Evolutionary conservation across 2,888 invertebrate species (phyloP).

Genomic region (Cephalotes varians): DNA sequence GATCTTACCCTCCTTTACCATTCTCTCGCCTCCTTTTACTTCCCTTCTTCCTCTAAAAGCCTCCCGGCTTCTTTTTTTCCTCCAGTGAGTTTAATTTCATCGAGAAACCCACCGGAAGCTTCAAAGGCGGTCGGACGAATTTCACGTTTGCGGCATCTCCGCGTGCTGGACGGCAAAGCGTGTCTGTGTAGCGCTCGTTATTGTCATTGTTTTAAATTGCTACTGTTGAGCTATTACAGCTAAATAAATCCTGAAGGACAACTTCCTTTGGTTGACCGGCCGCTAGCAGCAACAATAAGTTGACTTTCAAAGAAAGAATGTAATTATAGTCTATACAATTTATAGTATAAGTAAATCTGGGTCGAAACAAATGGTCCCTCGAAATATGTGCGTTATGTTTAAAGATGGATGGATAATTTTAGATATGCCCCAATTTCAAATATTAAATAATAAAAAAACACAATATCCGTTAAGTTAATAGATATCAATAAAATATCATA

Average conservation of each 20-base stretch:
- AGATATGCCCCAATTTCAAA: background rate
- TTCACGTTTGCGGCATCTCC: conserved; percentile 49
- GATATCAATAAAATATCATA: background rate
- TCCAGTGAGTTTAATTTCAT: conserved; percentile 19
- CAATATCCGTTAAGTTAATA: background rate
- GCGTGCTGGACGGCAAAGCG: conserved; percentile 23
- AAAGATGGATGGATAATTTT: background rate
- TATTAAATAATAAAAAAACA: background rate
- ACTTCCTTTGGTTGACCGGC: conserved; percentile 9
- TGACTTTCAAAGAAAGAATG: conserved; percentile 38
- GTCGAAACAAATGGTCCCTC: background rate
- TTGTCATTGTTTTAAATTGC: conserved; percentile 50
- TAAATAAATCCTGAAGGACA: conserved; percentile 41
- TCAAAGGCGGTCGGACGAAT: conserved; percentile 43
- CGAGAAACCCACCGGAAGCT: conserved; percentile 45
- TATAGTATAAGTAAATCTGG: background rate
- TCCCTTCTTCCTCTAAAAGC: background rate
- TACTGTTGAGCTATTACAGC: background rate
- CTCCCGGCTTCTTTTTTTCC: background rate
- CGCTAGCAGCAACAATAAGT: conserved; percentile 30
- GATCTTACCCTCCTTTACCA: conserved; percentile 4
- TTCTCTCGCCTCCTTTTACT: background rate
- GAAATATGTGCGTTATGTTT: background rate
- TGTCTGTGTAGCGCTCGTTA: conserved; percentile 47
- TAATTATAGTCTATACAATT: background rate